Conservation (phyloP, 1,140 invertebrate genomes). For the Bombus vancouverensis region DNA sequence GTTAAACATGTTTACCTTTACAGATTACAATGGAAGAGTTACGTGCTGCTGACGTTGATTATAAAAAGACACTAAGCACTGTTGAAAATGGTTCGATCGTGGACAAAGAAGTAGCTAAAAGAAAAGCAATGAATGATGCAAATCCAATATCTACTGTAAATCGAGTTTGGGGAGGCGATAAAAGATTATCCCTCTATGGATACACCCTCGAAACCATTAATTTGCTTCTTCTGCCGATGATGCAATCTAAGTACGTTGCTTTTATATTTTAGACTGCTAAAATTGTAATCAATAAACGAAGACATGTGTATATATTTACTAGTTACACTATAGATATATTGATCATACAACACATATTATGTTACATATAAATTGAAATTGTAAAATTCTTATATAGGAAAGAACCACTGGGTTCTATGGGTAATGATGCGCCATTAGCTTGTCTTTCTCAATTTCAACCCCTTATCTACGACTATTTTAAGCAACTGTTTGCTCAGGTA, state of each 20-base stretch:
- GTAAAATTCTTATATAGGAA: conserved; percentile 86
- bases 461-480: conserved; percentile 98
- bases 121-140: conserved; percentile 53
- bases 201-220: conserved; percentile 98
- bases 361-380: background rate
- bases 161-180: conserved; percentile 88
- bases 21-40: conserved; percentile 89
- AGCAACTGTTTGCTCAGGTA: conserved; percentile 99
- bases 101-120: conserved; percentile 65
- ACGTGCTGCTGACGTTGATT: conserved; percentile 80
- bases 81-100: conserved; percentile 51
- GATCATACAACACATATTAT: too few species aligned
- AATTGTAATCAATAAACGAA: background rate
- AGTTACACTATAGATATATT: too few species aligned
- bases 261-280: background rate
- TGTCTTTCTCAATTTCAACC: conserved; percentile 98
- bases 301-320: background rate
- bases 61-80: conserved; percentile 37
- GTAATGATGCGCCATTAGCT: conserved; percentile 98
- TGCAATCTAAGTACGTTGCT: conserved; percentile 93
- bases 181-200: conserved; percentile 94
- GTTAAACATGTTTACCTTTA: background rate
- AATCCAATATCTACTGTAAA: conserved; percentile 79
- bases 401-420: conserved; percentile 99
- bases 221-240: conserved; percentile 97